These are phyloP conservation scores for Hyposoter dolosus DNA, from an alignment of 2,888 invertebrate genomes.

Conservation along the genomic window DNA sequence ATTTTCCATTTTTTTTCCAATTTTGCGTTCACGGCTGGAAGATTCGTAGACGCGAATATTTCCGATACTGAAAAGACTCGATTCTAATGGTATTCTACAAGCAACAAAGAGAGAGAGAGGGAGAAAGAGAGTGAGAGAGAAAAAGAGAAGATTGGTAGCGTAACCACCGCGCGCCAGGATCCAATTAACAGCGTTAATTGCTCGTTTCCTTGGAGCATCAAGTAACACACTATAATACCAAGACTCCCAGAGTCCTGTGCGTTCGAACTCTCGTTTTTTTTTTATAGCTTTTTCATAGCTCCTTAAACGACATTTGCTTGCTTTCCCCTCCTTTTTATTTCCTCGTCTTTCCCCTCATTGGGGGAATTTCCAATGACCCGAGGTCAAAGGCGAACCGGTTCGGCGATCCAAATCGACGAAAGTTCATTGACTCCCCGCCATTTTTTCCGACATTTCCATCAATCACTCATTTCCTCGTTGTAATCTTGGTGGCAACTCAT, in stretches of 20 bases:
- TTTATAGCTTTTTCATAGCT: conserved; percentile 8
- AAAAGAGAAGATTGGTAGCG: conserved; percentile 34
- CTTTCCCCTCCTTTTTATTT: not conserved
- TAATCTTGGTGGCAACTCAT: not conserved
- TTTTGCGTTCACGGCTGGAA: too few species aligned
- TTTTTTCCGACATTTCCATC: not conserved
- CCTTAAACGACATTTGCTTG: not conserved
- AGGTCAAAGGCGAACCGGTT: not conserved
- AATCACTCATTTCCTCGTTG: not conserved
- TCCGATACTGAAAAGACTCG: not conserved
- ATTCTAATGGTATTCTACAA: not conserved
- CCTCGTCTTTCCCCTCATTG: not conserved
- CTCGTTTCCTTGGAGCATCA: conserved; percentile 51
- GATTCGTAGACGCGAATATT: not conserved
- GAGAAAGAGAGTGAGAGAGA: conserved; percentile 19
- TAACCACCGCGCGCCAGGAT: conserved; percentile 52
- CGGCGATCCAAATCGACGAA: not conserved
- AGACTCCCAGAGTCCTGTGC: not conserved
- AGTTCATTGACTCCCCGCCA: not conserved
- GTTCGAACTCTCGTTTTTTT: conserved; percentile 3
- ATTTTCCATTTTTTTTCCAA: too few species aligned
- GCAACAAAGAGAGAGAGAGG: conserved; percentile 2
- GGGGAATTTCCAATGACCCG: not conserved
- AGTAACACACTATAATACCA: conserved; percentile 30
- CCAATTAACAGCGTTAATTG: conserved; percentile 72